These are phyloP conservation scores for Cheirogaleus medius DNA, from an alignment of 2,113 vertebrate species.

Conservation along the genomic window DNA sequence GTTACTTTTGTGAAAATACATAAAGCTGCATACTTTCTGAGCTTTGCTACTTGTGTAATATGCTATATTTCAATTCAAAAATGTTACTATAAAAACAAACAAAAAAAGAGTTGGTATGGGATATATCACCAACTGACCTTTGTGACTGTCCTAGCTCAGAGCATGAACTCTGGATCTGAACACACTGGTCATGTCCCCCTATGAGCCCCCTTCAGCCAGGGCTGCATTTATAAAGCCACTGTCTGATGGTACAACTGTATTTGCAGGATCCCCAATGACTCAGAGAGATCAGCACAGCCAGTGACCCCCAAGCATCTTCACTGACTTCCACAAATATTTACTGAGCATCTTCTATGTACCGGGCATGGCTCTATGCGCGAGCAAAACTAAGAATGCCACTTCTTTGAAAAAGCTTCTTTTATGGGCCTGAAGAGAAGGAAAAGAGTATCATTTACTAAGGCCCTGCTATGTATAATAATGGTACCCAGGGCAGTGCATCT, in stretches of 20 bases:
- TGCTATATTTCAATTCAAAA: neutral
- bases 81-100: neutral
- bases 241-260: neutral
- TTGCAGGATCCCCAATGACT: neutral
- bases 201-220: neutral
- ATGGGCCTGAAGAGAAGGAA: neutral
- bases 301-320: neutral
- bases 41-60: neutral
- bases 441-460: neutral
- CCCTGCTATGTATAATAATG: neutral
- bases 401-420: neutral
- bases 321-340: neutral
- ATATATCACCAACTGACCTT: neutral
- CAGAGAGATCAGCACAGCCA: neutral
- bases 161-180: neutral
- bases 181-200: accelerated
- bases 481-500: neutral
- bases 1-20: neutral
- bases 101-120: neutral
- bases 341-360: neutral
- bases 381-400: neutral
- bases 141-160: neutral
- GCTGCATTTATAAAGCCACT: neutral
- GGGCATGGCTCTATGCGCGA: neutral
- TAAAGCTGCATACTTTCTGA: neutral